These are phyloP conservation scores for Gadus macrocephalus DNA, from an alignment of 2,113 vertebrate species.

Conservation along the genomic window DNA sequence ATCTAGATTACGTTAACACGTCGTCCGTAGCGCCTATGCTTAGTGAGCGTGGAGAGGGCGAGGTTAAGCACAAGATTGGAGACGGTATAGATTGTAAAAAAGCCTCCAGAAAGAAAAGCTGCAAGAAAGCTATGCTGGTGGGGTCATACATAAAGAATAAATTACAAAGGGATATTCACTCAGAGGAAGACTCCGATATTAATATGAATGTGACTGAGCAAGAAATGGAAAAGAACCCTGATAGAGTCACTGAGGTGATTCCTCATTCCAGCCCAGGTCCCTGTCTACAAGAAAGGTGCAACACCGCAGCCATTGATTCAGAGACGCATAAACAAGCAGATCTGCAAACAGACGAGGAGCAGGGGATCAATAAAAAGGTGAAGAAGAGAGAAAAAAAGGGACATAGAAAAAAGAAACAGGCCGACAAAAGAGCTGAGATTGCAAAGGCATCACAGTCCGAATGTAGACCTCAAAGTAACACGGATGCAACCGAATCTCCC, in stretches of 20 bases:
- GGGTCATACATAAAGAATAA: constrained; percentile 18
- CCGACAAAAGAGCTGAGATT: constrained; percentile 13
- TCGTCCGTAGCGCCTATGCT: not conserved
- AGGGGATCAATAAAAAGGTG: constrained; percentile 23
- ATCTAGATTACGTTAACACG: constrained; percentile 24
- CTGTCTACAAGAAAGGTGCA: constrained; percentile 14
- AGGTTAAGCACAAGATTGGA: constrained; percentile 10
- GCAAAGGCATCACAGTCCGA: constrained; percentile 3
- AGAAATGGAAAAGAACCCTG: constrained; percentile 8
- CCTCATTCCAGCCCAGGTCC: no score
- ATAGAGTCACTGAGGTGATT: constrained; percentile 5
- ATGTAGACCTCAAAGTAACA: constrained; percentile 24
- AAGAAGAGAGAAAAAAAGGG: constrained; percentile 43
- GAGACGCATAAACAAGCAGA: constrained; percentile 3
- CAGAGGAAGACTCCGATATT: not conserved
- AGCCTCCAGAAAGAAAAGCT: not conserved
- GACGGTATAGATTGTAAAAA: constrained; percentile 5
- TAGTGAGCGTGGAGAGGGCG: constrained; percentile 15
- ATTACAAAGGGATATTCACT: not conserved
- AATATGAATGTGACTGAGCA: no score
- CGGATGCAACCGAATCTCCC: constrained; percentile 7
- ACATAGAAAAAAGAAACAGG: constrained; percentile 49
- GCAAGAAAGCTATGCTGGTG: constrained; percentile 13
- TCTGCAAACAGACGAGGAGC: constrained; percentile 5
- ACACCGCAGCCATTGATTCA: constrained; percentile 1